Evolutionary conservation across 2,888 invertebrate species (phyloP).

Genomic region (Leucoptera coffeella): DNA sequence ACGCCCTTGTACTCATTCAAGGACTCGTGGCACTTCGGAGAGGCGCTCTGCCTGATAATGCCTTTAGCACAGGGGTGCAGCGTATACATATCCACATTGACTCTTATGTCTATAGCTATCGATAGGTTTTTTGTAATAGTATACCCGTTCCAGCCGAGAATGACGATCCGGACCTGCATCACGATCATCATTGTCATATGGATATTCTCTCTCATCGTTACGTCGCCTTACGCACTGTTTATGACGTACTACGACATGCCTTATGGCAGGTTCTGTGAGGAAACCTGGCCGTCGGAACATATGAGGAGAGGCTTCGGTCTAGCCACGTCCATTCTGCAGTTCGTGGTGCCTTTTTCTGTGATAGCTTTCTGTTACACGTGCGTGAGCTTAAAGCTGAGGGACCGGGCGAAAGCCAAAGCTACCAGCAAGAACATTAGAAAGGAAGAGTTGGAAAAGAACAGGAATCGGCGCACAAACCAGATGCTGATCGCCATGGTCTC

Average conservation of each 20-base stretch:
- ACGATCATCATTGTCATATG: constrained; percentile 85
- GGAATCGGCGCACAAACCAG: constrained; percentile 87
- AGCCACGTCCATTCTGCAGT: constrained; percentile 85
- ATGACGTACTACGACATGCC: constrained; percentile 57
- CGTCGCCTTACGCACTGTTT: constrained; percentile 86
- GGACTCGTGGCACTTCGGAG: constrained; percentile 90
- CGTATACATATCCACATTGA: constrained; percentile 95
- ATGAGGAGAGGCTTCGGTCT: constrained; percentile 78
- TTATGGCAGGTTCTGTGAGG: constrained; percentile 66
- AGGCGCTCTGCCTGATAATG: constrained; percentile 83
- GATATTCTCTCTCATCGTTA: constrained; percentile 81
- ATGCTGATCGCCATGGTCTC: constrained; percentile 98
- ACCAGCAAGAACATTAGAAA: constrained; percentile 77
- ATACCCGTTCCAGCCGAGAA: constrained; percentile 88
- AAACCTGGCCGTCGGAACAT: constrained; percentile 84
- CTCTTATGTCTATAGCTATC: constrained; percentile 93
- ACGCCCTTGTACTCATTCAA: constrained; percentile 93
- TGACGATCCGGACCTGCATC: constrained; percentile 83
- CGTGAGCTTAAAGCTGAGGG: constrained; percentile 83
- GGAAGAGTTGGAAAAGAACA: constrained; percentile 83
- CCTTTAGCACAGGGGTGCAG: constrained; percentile 92
- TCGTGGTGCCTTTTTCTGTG: constrained; percentile 87
- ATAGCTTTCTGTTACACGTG: constrained; percentile 92
- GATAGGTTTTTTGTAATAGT: constrained; percentile 97
- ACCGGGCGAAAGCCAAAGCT: constrained; percentile 77